A percentile compares a stretch with the other conserved stretches of the same genome.
Evolutionary conservation across 2,888 invertebrate species (phyloP).

Genomic region (Anaspis maculata): DNA sequence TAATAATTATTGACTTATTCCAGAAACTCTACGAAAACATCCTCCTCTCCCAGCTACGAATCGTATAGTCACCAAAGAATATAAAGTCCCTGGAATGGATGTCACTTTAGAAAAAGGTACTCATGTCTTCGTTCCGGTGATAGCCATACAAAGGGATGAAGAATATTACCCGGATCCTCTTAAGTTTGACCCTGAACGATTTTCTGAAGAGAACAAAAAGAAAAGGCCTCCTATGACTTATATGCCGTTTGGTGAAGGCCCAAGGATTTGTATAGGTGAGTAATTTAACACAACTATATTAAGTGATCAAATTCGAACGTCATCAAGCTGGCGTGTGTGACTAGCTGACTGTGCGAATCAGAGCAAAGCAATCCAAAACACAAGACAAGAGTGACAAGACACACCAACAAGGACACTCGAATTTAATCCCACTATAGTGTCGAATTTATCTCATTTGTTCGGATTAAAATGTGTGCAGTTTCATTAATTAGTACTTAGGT

Average conservation of each 20-base stretch:
- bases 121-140: slow-evolving; percentile 25
- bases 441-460: no score
- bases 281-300: no score
- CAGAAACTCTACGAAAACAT: slow-evolving; percentile 34
- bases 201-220: slow-evolving; percentile 26
- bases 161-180: slow-evolving; percentile 32
- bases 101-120: slow-evolving; percentile 23
- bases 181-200: slow-evolving; percentile 33
- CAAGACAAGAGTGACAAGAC: no score
- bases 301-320: no score
- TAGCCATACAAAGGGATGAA: slow-evolving; percentile 29
- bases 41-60: slow-evolving; percentile 26
- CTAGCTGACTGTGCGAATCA: no score
- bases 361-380: no score
- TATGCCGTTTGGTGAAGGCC: slow-evolving; percentile 21
- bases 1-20: slow-evolving; percentile 7
- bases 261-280: slow-evolving; percentile 16
- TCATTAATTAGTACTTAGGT: no score
- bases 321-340: no score
- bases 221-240: slow-evolving; percentile 22
- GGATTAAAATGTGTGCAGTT: no score
- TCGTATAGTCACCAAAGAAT: slow-evolving; percentile 20
- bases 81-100: slow-evolving; percentile 17
- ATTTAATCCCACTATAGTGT: no score
- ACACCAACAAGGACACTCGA: no score